phyloP scores from a whole-genome alignment of 2,113 vertebrate species.

The Epinephelus cyanopodus region DNA sequence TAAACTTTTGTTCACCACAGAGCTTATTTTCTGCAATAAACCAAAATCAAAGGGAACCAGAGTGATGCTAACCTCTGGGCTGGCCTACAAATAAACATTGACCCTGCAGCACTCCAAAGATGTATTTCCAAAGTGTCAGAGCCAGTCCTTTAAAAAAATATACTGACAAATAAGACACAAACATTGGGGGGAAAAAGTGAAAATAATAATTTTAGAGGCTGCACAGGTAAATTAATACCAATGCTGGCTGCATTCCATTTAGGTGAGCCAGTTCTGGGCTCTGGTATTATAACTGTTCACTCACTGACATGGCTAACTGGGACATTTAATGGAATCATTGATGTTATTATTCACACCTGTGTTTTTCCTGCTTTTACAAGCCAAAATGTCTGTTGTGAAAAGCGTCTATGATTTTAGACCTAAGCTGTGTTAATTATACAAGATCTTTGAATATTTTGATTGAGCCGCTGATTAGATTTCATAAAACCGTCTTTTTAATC shows the following conservation, averaged over 20 bases:
- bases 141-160: background rate
- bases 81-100: too few relatives aligned
- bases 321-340: background rate
- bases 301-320: background rate
- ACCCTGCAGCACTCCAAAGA: too few relatives aligned
- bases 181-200: too few relatives aligned
- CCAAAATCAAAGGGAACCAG: too few relatives aligned
- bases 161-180: too few relatives aligned
- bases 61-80: too few relatives aligned
- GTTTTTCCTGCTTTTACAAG: background rate
- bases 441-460: background rate
- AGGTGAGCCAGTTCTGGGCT: background rate
- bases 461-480: background rate
- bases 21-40: too few relatives aligned
- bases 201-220: background rate
- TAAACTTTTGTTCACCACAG: too few relatives aligned
- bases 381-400: background rate
- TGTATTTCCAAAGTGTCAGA: background rate
- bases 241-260: background rate
- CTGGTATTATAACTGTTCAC: background rate
- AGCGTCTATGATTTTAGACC: background rate
- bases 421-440: background rate
- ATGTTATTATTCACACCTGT: background rate
- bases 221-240: background rate
- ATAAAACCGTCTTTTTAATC: background rate